Conservation (phyloP, 2,113 vertebrate species). For the human region DNA sequence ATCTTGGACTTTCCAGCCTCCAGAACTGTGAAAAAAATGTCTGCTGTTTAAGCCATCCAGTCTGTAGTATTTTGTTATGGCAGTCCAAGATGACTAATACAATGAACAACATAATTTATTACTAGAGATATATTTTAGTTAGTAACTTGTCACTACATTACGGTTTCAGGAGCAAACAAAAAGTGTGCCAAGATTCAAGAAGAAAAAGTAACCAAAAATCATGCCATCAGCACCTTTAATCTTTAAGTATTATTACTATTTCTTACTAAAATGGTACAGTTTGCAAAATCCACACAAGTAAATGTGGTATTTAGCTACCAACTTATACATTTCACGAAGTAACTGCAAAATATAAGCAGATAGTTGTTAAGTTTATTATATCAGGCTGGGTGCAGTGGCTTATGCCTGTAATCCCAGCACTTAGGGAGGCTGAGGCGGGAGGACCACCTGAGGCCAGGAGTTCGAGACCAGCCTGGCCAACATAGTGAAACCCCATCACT, state of each 20-base stretch:
- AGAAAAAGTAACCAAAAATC: background rate
- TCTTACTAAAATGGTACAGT: background rate
- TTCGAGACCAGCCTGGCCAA: no score
- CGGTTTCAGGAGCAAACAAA: constrained; percentile 10
- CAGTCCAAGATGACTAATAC: background rate
- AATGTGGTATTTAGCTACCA: background rate
- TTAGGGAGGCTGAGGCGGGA: no score
- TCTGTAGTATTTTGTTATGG: background rate
- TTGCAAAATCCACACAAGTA: background rate
- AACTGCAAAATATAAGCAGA: background rate
- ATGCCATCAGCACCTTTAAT: background rate
- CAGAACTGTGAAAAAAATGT: background rate
- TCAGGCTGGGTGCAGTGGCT: no score
- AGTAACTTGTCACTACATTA: constrained; percentile 20
- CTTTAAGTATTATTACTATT: background rate
- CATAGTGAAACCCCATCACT: no score
- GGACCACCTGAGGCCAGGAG: no score
- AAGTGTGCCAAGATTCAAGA: background rate
- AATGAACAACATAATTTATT: constrained; percentile 47
- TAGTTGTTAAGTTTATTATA: background rate
- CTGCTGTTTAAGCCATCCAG: background rate
- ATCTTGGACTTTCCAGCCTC: background rate
- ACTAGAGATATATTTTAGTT: constrained; percentile 41
- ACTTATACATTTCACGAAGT: background rate
- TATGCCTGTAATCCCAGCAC: no score